Conservation (phyloP, 1,140 invertebrate genomes). For the Lanistes nyassanus region DNA sequence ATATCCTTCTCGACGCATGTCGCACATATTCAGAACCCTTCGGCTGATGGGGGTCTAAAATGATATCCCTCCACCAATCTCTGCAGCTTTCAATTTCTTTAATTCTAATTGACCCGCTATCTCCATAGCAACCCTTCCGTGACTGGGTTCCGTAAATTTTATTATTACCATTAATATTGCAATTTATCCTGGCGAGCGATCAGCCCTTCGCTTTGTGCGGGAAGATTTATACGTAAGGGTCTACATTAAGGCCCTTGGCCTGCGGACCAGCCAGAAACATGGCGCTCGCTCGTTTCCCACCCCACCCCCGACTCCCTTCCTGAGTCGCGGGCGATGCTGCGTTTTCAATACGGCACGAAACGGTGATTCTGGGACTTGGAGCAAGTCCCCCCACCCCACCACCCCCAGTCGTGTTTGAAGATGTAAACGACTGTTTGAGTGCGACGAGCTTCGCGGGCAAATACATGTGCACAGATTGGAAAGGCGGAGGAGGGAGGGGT, state of each 20-base stretch:
- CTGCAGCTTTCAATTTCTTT: conserved; percentile 27
- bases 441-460: not conserved
- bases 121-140: conserved; percentile 28
- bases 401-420: no score
- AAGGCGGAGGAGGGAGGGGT: not conserved
- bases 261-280: not conserved
- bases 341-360: conserved; percentile 4
- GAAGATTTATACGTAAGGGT: conserved; percentile 27
- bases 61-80: no score
- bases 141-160: conserved; percentile 30
- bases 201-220: conserved; percentile 17
- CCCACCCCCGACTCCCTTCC: not conserved
- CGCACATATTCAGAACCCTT: no score
- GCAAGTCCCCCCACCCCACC: no score
- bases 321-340: conserved; percentile 4
- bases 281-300: not conserved
- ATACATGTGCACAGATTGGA: not conserved
- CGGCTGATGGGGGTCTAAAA: no score
- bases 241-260: conserved; percentile 18
- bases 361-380: no score
- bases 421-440: not conserved
- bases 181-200: conserved; percentile 24
- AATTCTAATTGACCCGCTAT: conserved; percentile 27
- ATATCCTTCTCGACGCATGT: no score
- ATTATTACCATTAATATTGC: conserved; percentile 32